Base-by-base conservation (phyloP, 23 tunicate species). In the Corella eumyota region DNA sequence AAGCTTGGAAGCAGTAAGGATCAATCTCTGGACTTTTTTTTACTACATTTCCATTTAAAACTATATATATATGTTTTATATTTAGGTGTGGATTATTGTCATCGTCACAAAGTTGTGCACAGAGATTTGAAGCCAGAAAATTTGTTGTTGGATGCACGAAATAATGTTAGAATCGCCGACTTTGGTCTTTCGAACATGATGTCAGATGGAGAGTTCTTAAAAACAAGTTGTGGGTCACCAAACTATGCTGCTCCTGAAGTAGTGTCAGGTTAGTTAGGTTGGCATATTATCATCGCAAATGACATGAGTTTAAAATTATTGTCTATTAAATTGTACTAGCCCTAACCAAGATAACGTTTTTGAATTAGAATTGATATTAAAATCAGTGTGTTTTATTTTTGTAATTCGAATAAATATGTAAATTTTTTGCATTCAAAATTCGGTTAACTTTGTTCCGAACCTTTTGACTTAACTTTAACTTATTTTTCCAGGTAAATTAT, bases 191-290 rank as follows among this genome's bases (percentile, higher is more conserved):
- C 99, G 4, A 93, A 93, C 65, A 93, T 93, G 93, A 85, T 93
- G 95, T 66, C 99, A 0, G 99, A 93, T 60, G 99, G 99, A 25
- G 99, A 93, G 62, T 93, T 93, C 72, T 65, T 93, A 0, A 93
- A 85, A 61, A 93, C 99, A 32, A 85, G 95, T 46, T 93, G 99
- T 57, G 99, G 99, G 23, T 79, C 91, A 55, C 99, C 99, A 19
- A 93, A 93, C 45, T 93, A 93, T 69, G 99, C 99, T 3, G 99
- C 99, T 15, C 99, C 99, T 32, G 99, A 93, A 67, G 99, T 93
- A 20, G 92, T 93, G 9, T 84, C 95, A 74, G 99, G 99, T 77
- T 27, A 50, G 22, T n/a, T n/a, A n/a, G n/a, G n/a, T n/a, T n/a
- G n/a, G n/a, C n/a, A n/a, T 49, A 66, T 19, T n/a, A 26, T 24